Percentiles rank a stretch among this genome's conserved stretches.
Conservation (phyloP, 2,113 vertebrate species). For the Clarias gariepinus region DNA sequence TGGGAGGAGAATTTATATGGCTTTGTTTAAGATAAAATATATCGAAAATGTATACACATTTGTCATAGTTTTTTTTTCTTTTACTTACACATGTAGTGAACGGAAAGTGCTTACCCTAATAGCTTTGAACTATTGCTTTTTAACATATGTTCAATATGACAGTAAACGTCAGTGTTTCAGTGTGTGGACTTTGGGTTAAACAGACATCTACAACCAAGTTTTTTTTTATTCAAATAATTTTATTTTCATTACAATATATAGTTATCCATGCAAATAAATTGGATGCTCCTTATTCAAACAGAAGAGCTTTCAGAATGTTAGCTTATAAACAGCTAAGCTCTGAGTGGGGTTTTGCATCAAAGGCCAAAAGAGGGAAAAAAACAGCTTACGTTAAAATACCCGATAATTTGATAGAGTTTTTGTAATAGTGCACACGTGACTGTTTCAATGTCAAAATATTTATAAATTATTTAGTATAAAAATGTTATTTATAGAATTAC, state of each 20-base stretch:
- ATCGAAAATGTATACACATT: slow-evolving; percentile 41
- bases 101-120: too few relatives aligned
- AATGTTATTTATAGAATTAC: neutral
- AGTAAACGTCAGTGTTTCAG: neutral
- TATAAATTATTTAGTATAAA: neutral
- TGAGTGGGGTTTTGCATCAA: neutral
- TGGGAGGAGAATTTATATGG: slow-evolving; percentile 52
- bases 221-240: slow-evolving; percentile 8
- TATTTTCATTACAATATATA: neutral
- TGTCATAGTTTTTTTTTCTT: neutral
- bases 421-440: neutral
- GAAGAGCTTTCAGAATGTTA: neutral
- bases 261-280: neutral
- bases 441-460: neutral
- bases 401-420: neutral
- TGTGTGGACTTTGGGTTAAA: neutral
- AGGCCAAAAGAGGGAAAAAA: neutral
- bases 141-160: neutral
- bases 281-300: neutral
- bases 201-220: neutral
- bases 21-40: slow-evolving; percentile 49
- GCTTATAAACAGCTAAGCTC: too few relatives aligned
- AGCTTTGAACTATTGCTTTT: too few relatives aligned
- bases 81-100: neutral
- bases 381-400: too few relatives aligned